A percentile compares a stretch with the other conserved stretches of the same genome.
Conservation (phyloP, 2,888 invertebrate genomes). For the Leucophenga montana region DNA sequence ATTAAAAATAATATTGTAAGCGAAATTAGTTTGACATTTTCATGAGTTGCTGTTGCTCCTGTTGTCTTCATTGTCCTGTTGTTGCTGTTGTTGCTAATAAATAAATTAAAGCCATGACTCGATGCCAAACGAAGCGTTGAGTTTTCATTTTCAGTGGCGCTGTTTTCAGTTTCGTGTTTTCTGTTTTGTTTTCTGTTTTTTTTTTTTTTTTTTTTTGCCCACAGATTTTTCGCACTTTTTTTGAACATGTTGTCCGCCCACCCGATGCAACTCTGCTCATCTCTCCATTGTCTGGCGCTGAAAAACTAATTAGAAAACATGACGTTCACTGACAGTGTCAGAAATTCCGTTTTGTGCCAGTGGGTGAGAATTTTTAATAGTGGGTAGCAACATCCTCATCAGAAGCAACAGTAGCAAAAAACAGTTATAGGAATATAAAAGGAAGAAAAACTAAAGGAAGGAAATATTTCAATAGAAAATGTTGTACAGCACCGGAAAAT, state of each 20-base stretch:
- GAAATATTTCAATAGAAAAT: too few relatives aligned
- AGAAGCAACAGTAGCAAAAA: slow-evolving; percentile 2
- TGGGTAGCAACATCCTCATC: slow-evolving; percentile 5
- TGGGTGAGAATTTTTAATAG: slow-evolving; percentile 6
- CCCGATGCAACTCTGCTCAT: too few relatives aligned
- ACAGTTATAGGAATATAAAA: too few relatives aligned
- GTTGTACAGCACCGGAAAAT: slow-evolving; percentile 7
- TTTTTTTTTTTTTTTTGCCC: too few relatives aligned
- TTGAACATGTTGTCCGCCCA: too few relatives aligned
- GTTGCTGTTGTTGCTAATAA: slow-evolving; percentile 7
- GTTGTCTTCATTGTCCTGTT: neutral
- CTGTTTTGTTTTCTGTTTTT: too few relatives aligned
- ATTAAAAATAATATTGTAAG: slow-evolving; percentile 35
- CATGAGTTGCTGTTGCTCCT: neutral
- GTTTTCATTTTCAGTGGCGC: too few relatives aligned
- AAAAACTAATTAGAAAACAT: slow-evolving; percentile 18
- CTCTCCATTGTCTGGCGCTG: neutral
- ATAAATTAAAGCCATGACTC: slow-evolving; percentile 4
- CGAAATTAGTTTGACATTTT: slow-evolving; percentile 50
- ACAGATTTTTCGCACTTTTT: too few relatives aligned
- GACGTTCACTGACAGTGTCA: slow-evolving; percentile 6
- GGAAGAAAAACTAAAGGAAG: too few relatives aligned
- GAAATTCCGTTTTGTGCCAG: slow-evolving; percentile 12
- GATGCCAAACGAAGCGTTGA: neutral
- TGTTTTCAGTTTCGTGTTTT: too few relatives aligned